Evolutionary conservation across 1,140 invertebrate genomes (phyloP), one percentile per base, ranked within the genome.

Genomic region (Drosophila auraria): DNA sequence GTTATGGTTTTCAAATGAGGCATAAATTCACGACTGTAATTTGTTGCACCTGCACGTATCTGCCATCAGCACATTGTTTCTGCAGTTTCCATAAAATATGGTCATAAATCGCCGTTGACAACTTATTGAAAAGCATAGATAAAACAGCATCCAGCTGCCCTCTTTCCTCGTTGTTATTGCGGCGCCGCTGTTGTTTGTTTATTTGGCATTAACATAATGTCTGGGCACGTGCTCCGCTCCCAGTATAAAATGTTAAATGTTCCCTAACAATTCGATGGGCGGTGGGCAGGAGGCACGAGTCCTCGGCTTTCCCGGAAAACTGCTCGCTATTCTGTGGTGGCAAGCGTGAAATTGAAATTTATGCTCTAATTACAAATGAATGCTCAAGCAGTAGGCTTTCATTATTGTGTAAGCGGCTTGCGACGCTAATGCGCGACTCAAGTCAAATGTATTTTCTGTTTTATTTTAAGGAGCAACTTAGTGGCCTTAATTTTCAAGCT

Each of bases 331-430:
- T 60, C 63, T 47, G 76, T 57, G 64, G 54, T 63, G 66, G 80
- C 80, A 80, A 80, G 76, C 83, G 83, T 87, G 80, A 87, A 87
- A 87, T 87, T 80, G 58, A 87, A 87, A 87, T 83, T 80, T 80
- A 87, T 87, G 71, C 80, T 80, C 70, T 87, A 87, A 87, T 87
- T 87, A 83, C 75, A 64, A 77, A 51, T 49, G 70, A 72, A 73
- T 63, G 58, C 49, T 40, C 53, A 50, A 63, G 60, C 63, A 60
- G 65, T 66, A 66, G 62, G 66, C 62, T 76, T 65, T 47, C 53
- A 68, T 79, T 69, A 47, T 86, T 72, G 47, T 75, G 66, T 82
- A 87, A 86, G 80, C 79, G 42, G 83, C 76, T 87, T 87, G 60
- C 8, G 33, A 25, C 23, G 40, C 57, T 54, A 59, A 65, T 53